A percentile compares a stretch with the other conserved stretches of the same genome.
Conservation (phyloP, 2,113 vertebrate genomes). For the Tachuris rubrigastra region DNA sequence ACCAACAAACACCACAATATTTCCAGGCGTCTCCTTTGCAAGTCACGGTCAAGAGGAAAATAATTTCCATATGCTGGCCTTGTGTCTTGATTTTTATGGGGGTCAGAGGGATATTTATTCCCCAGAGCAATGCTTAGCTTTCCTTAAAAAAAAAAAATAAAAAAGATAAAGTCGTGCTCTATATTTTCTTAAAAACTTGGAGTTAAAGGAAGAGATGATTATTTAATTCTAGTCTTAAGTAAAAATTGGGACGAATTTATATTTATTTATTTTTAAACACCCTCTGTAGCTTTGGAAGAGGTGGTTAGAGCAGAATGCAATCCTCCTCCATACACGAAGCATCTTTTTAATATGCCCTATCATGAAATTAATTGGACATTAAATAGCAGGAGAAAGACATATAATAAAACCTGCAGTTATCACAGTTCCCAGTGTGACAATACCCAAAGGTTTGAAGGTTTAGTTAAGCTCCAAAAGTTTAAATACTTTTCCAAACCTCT, state of each 20-base stretch:
- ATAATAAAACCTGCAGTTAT: conserved; percentile 63
- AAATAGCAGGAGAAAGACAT: conserved; percentile 68
- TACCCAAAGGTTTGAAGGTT: conserved; percentile 61
- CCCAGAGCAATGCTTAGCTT: neutral
- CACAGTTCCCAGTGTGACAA: conserved; percentile 52
- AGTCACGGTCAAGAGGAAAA: conserved; percentile 59
- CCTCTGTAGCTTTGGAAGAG: neutral
- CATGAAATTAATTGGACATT: conserved; percentile 71
- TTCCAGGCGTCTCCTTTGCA: conserved; percentile 36
- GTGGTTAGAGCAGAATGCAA: neutral
- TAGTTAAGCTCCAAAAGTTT: conserved; percentile 70
- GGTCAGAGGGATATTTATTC: conserved; percentile 46
- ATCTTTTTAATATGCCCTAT: conserved; percentile 65
- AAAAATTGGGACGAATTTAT: conserved; percentile 15
- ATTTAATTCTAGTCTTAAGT: neutral
- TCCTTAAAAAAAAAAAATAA: neutral
- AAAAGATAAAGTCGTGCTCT: neutral
- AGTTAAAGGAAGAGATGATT: neutral
- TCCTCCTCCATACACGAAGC: conserved; percentile 50
- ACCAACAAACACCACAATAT: conserved; percentile 16
- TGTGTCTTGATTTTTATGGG: conserved; percentile 53
- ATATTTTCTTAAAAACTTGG: neutral
- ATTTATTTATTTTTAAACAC: conserved; percentile 43
- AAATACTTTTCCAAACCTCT: conserved; percentile 66
- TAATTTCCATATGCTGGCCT: conserved; percentile 66